Evolutionary conservation across 2,888 invertebrate genomes (phyloP).

Genomic region (Folsomia manolachei): DNA sequence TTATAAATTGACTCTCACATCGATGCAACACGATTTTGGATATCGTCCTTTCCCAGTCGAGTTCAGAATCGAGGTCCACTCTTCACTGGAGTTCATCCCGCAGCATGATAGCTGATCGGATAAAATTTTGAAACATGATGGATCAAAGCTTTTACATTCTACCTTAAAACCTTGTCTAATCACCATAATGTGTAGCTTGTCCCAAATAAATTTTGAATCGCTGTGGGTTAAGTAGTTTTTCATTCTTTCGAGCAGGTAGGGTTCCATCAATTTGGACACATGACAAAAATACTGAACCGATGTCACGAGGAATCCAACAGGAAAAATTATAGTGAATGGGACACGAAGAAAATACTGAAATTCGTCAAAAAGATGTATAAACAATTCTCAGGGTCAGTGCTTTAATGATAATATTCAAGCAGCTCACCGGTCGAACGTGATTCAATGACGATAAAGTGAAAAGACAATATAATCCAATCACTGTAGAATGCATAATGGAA

Average conservation of each 20-base stretch:
- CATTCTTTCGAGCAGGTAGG: neutral
- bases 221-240: neutral
- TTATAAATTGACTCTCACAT: too few species aligned
- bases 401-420: too few species aligned
- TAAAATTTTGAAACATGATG: too few species aligned
- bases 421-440: slow-evolving; percentile 22
- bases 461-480: slow-evolving; percentile 23
- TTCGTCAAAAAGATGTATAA: neutral
- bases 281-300: neutral
- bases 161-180: too few species aligned
- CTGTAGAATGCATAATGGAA: slow-evolving; percentile 22
- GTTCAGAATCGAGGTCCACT: slow-evolving; percentile 16
- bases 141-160: too few species aligned
- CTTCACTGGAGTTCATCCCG: slow-evolving; percentile 12
- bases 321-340: slow-evolving; percentile 19
- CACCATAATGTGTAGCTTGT: slow-evolving; percentile 25
- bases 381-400: too few species aligned
- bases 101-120: slow-evolving; percentile 28
- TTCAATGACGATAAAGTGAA: slow-evolving; percentile 26
- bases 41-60: neutral
- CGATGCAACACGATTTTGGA: slow-evolving; percentile 22
- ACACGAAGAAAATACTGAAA: slow-evolving; percentile 29
- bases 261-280: neutral
- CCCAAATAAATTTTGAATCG: slow-evolving; percentile 6
- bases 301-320: neutral